Evolutionary conservation across 2,888 invertebrate species (phyloP), one percentile per base, ranked within the genome.

Genomic region (Frankliniella intonsa): DNA sequence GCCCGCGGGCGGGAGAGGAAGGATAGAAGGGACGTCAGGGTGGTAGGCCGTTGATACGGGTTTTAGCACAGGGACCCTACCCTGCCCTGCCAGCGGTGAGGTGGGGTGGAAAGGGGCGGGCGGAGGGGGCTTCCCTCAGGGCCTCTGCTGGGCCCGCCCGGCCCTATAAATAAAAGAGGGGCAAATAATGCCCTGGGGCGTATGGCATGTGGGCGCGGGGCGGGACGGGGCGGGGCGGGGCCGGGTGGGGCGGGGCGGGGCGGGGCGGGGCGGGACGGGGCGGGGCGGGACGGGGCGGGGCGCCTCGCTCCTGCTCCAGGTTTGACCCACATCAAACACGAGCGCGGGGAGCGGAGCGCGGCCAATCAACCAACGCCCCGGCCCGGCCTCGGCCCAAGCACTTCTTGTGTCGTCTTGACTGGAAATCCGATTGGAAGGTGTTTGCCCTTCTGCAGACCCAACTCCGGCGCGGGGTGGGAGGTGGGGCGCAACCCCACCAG

Each of bases 111-210:
- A 55, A 55, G 14, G 55, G 55, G 19, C 14, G 19, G 14, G 55
- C 0, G 14, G 55, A 19, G 55, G 55, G 55, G 7, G 55, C 55
- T 12, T 14, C 17, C 55, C 55, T 2, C 38, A 38, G 38, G 38
- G 38, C 38, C 38, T 38, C 38, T 38, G 38, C 38, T 38, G 38
- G 38, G 38, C 38, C 69, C n/a, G 11, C 69, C 69, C 69, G n/a
- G 25, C 25, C 69, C 69, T 76, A 76, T 76, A 76, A 76, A 76
- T 76, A 76, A 76, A 76, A 76, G 69, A 76, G 69, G 69, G 25
- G 10, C 69, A 76, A 76, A 76, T 76, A 25, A 76, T 76, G 69
- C 69, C 69, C 69, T 22, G 9, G 69, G 69, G 69, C 69, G 22
- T 62, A 62, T n/a, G 62, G 8, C 62, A 17, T 12, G 51, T 14